phyloP scores from a whole-genome alignment of 2,888 invertebrate species.

The Parnassius mnemosyne region DNA sequence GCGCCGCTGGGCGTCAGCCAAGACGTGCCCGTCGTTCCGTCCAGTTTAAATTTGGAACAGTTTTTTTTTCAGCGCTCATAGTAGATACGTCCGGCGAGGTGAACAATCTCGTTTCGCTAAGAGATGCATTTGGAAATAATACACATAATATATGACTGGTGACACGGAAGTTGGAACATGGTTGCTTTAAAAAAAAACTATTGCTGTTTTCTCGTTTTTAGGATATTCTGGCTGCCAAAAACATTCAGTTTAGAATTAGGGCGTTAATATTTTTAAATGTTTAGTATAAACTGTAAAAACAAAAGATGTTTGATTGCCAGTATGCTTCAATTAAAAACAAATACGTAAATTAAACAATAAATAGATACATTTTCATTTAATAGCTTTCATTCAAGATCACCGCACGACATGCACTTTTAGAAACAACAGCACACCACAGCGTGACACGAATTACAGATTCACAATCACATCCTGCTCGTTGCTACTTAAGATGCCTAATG shows the following conservation, averaged over 20 bases:
- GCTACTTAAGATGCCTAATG: slow-evolving; percentile 56
- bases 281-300: too few species aligned
- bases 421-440: slow-evolving; percentile 39
- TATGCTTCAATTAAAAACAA: too few species aligned
- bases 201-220: too few species aligned
- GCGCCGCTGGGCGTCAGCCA: slow-evolving; percentile 71
- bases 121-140: slow-evolving; percentile 9
- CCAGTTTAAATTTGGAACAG: slow-evolving; percentile 76
- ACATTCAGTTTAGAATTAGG: too few species aligned
- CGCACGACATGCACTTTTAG: slow-evolving; percentile 36
- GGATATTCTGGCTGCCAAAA: too few species aligned
- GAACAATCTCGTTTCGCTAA: slow-evolving; percentile 64
- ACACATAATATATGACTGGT: slow-evolving; percentile 1
- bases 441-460: slow-evolving; percentile 60
- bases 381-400: slow-evolving; percentile 20
- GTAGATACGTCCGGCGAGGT: slow-evolving; percentile 67
- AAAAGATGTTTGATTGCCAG: too few species aligned
- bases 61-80: slow-evolving; percentile 61
- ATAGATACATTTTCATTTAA: not conserved
- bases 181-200: not conserved
- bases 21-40: slow-evolving; percentile 68
- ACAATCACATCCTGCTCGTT: slow-evolving; percentile 57
- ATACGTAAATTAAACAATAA: not conserved
- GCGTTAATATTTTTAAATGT: too few species aligned
- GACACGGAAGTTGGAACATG: slow-evolving; percentile 15